These are phyloP conservation scores for Brachirus orientalis DNA, from an alignment of 2,113 vertebrate genomes.

Conservation along the genomic window DNA sequence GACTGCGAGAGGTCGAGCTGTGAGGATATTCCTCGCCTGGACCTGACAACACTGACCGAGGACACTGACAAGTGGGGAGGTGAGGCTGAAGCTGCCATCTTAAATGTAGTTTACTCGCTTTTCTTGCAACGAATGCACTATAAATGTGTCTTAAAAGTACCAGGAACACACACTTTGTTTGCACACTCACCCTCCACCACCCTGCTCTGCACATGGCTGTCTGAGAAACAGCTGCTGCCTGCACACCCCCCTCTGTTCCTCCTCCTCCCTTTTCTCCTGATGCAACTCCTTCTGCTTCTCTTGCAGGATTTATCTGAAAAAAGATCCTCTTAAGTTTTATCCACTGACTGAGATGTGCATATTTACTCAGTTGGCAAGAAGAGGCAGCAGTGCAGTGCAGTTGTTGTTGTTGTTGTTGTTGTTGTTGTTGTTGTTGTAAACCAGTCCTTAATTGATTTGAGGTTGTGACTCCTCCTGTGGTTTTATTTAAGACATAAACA, in stretches of 20 bases:
- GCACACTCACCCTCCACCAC: constrained; percentile 9
- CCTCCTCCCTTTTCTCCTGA: constrained; percentile 22
- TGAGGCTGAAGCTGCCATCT: constrained; percentile 62
- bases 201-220: constrained; percentile 48
- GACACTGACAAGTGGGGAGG: constrained; percentile 93
- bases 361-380: constrained; percentile 18
- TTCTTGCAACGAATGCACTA: not conserved
- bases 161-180: constrained; percentile 12
- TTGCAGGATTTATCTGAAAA: constrained; percentile 45
- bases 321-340: constrained; percentile 46
- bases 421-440: not conserved
- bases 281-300: constrained; percentile 36
- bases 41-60: constrained; percentile 88
- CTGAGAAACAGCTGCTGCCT: constrained; percentile 73
- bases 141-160: not conserved
- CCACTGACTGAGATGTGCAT: constrained; percentile 21
- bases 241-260: constrained; percentile 61
- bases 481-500: too few relatives aligned
- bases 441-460: not conserved
- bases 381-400: constrained; percentile 12
- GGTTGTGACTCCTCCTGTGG: too few relatives aligned
- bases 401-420: not conserved
- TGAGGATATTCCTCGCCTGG: constrained; percentile 89
- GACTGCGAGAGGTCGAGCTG: constrained; percentile 77
- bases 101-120: not conserved